A percentile compares a stretch with the other conserved stretches of the same genome.
Conservation (phyloP, 2,797 vertebrate species). For the Merluccius polli region DNA sequence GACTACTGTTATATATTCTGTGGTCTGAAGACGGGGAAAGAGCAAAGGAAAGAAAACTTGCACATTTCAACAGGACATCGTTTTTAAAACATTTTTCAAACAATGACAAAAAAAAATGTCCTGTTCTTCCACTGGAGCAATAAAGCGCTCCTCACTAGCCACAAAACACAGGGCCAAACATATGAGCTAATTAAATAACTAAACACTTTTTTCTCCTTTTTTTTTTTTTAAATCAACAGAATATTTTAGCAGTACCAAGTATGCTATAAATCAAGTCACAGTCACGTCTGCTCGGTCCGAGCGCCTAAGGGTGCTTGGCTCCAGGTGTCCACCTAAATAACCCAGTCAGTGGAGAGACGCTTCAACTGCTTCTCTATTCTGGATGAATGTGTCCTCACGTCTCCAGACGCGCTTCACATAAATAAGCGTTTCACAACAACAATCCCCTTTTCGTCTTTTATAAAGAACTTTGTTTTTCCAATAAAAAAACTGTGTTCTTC, state of each 20-base stretch:
- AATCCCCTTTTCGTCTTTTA: conserved; percentile 54
- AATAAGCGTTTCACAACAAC: conserved; percentile 59
- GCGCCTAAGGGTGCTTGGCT: conserved; percentile 56
- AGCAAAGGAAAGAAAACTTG: conserved; percentile 25
- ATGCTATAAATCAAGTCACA: conserved; percentile 41
- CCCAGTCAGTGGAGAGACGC: conserved; percentile 39
- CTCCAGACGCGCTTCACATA: conserved; percentile 56
- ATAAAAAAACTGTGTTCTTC: conserved; percentile 33
- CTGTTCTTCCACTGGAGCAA: conserved; percentile 31
- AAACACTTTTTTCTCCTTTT: conserved; percentile 23
- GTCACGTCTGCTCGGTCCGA: conserved; percentile 45
- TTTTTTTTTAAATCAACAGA: conserved; percentile 23
- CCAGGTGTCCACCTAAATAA: conserved; percentile 64
- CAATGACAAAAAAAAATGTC: conserved; percentile 48
- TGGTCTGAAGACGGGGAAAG: conserved; percentile 17
- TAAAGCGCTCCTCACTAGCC: not conserved
- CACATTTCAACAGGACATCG: conserved; percentile 40
- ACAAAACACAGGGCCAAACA: not conserved
- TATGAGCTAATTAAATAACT: conserved; percentile 8
- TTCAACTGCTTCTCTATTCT: conserved; percentile 54
- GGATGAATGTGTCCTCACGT: conserved; percentile 45
- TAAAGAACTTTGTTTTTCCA: conserved; percentile 41
- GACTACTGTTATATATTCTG: conserved; percentile 62
- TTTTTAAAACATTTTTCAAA: conserved; percentile 55
- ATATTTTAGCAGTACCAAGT: conserved; percentile 16